Conservation (phyloP, 2,113 vertebrate genomes). For the Hippolais icterina region DNA sequence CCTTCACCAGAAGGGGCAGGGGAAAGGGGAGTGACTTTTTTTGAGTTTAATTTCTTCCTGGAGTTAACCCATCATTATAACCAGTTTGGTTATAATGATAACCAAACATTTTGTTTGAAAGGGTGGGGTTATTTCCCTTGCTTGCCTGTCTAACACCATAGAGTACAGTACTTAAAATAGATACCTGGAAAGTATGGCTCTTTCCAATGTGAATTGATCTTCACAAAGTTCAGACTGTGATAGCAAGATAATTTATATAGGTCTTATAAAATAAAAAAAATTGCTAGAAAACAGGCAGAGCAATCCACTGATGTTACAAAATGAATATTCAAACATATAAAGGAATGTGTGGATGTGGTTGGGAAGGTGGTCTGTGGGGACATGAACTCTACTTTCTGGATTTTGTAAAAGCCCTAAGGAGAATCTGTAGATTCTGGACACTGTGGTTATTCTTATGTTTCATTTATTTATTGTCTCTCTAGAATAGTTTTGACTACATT, state of each 20-base stretch:
- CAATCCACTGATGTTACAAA: not conserved
- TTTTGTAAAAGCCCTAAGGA: not conserved
- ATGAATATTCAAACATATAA: not conserved
- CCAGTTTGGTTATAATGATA: not conserved
- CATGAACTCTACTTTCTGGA: fast-evolving
- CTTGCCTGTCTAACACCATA: not conserved
- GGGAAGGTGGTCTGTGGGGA: not conserved
- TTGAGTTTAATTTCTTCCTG: not conserved
- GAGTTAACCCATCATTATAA: not conserved
- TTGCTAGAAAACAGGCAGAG: not conserved
- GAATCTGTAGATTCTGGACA: not conserved
- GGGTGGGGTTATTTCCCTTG: not conserved
- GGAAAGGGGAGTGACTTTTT: not conserved
- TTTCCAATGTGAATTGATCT: not conserved
- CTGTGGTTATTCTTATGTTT: not conserved
- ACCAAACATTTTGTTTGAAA: not conserved
- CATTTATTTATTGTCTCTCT: not conserved
- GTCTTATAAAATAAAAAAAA: not conserved
- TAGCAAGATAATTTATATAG: not conserved
- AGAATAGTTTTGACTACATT: not conserved
- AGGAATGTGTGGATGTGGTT: not conserved
- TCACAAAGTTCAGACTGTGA: not conserved
- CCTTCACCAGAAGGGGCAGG: not conserved
- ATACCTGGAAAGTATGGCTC: not conserved
- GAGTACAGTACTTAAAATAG: not conserved